Conservation (phyloP, 1,140 invertebrate genomes). For the Neodiprion pinetum region DNA sequence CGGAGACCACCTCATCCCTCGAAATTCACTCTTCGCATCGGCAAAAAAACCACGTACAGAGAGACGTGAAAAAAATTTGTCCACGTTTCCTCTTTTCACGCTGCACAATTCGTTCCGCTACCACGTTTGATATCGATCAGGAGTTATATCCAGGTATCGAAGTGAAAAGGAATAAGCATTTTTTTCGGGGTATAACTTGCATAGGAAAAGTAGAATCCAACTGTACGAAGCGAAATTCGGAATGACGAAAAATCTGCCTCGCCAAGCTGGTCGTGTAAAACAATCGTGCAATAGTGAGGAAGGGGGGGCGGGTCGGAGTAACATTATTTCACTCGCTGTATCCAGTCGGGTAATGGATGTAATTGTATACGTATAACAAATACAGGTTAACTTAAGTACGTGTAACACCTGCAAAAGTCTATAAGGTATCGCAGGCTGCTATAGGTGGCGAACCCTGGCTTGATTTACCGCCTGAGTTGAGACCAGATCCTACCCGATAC, state of each 20-base stretch:
- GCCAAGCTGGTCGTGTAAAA: background rate
- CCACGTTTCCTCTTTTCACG: background rate
- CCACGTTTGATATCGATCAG: no score
- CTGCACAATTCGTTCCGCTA: no score
- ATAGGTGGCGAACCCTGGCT: constrained; percentile 16
- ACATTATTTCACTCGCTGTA: background rate
- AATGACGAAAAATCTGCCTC: background rate
- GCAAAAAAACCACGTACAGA: background rate
- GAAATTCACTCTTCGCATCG: background rate
- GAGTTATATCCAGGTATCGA: no score
- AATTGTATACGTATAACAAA: background rate
- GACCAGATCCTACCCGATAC: constrained; percentile 35
- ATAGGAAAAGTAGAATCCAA: no score
- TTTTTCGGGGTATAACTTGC: no score
- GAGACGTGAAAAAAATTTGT: background rate
- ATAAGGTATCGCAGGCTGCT: background rate
- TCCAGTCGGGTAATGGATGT: background rate
- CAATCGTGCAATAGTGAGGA: background rate
- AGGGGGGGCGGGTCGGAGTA: background rate
- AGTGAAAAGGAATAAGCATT: no score
- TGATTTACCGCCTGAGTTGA: constrained; percentile 36
- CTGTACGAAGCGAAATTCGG: no score
- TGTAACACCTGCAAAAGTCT: constrained; percentile 3
- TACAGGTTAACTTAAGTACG: background rate
- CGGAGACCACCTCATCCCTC: background rate